These are phyloP conservation scores for Drosophila borealis DNA, from an alignment of 2,888 invertebrate genomes.

Conservation along the genomic window DNA sequence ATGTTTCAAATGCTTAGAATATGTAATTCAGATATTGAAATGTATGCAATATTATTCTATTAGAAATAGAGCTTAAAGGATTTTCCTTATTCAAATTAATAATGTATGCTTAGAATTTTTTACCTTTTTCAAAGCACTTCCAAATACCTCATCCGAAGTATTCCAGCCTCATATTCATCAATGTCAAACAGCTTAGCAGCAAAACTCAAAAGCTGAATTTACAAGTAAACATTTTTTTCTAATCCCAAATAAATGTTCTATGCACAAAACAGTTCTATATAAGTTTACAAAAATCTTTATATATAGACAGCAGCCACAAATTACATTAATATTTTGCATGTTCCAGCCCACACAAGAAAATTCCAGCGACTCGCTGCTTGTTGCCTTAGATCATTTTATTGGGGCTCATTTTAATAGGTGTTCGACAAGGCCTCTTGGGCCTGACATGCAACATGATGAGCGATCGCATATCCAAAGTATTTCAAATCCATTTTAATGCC, in stretches of 20 bases:
- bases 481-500: constrained; percentile 24
- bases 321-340: constrained; percentile 17
- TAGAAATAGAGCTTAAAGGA: no score
- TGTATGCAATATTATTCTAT: no score
- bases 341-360: constrained; percentile 36
- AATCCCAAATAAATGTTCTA: constrained; percentile 1
- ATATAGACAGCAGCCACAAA: constrained; percentile 15
- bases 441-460: constrained; percentile 28
- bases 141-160: not conserved
- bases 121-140: not conserved
- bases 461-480: constrained; percentile 29
- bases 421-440: constrained; percentile 38
- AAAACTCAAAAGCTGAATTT: not conserved
- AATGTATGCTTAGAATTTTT: no score
- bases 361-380: constrained; percentile 12
- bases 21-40: no score
- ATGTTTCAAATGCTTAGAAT: no score
- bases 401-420: constrained; percentile 21
- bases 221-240: not conserved
- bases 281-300: constrained; percentile 17
- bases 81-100: no score
- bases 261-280: constrained; percentile 8
- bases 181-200: constrained; percentile 6
- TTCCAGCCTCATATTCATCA: not conserved
- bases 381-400: constrained; percentile 38